Evolutionary conservation across 2,888 invertebrate species (phyloP).

Genomic region (Lasioglossum figueresi): DNA sequence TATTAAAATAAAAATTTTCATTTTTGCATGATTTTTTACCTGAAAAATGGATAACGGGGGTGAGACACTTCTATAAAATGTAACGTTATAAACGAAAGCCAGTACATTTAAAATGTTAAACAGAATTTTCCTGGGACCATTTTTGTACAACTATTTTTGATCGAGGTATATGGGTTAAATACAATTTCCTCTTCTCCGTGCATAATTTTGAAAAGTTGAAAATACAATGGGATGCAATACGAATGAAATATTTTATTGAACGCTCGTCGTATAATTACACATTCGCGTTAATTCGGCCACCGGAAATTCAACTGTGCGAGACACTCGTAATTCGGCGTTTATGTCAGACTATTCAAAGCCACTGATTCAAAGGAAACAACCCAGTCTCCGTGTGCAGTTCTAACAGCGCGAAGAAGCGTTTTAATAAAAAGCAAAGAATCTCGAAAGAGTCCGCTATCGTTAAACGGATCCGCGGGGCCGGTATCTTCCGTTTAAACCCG

Average conservation of each 20-base stretch:
- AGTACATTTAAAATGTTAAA: too few species aligned
- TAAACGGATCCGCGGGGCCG: not conserved
- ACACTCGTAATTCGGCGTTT: not conserved
- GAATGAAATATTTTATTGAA: too few species aligned
- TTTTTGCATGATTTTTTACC: not conserved
- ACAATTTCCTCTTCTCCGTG: too few species aligned
- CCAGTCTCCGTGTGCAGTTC: not conserved
- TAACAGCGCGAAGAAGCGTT: not conserved
- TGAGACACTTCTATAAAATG: too few species aligned
- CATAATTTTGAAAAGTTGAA: not conserved
- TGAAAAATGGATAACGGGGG: too few species aligned
- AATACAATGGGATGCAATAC: not conserved
- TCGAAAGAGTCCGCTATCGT: not conserved
- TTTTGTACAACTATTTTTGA: not conserved
- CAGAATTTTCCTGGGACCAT: not conserved
- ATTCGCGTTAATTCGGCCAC: not conserved
- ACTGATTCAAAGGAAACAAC: not conserved
- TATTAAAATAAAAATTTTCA: not conserved
- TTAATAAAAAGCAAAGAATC: not conserved
- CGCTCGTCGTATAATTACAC: too few species aligned
- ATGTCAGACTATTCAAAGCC: not conserved
- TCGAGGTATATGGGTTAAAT: too few species aligned
- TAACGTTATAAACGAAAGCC: too few species aligned
- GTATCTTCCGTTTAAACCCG: constrained; percentile 4
- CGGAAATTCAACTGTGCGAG: not conserved